These are phyloP conservation scores for Pelagia noctiluca DNA, from an alignment of 30 jellyfish, hydroid and myxozoan species.

Conservation along the genomic window DNA sequence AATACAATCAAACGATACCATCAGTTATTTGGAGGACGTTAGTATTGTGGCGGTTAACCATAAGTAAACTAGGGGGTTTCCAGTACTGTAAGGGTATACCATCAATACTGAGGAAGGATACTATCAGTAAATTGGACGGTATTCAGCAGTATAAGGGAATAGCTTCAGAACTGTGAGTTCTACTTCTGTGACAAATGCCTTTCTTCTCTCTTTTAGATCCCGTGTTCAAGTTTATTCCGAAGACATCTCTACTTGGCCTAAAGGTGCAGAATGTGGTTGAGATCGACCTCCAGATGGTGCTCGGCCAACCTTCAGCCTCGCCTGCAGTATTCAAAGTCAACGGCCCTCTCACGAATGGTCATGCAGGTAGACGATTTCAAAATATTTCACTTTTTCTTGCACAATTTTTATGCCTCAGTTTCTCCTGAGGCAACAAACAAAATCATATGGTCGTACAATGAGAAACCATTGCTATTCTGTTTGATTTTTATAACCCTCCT, in stretches of 20 bases:
- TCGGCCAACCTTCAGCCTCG: slow-evolving; percentile 36
- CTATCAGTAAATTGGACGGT: too few species aligned
- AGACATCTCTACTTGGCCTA: slow-evolving; percentile 23
- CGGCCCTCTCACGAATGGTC: slow-evolving; percentile 58
- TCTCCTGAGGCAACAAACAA: neutral
- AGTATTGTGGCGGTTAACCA: too few species aligned
- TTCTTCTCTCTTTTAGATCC: slow-evolving; percentile 47
- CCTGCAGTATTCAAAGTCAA: slow-evolving; percentile 40
- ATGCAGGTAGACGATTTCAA: slow-evolving; percentile 43
- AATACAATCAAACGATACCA: too few species aligned
- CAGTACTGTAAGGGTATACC: too few species aligned
- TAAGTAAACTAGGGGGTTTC: too few species aligned
- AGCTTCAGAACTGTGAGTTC: too few species aligned
- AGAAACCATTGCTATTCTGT: too few species aligned
- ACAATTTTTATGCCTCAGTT: neutral
- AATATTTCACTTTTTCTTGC: neutral
- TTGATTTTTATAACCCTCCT: too few species aligned
- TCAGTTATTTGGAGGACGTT: too few species aligned
- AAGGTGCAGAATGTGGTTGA: slow-evolving; percentile 36
- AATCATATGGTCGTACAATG: neutral
- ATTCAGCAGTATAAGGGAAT: too few species aligned
- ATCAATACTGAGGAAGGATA: too few species aligned
- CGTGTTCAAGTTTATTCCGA: slow-evolving; percentile 56
- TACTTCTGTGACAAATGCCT: slow-evolving; percentile 4
- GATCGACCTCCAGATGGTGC: slow-evolving; percentile 49